phyloP scores from a whole-genome alignment of 2,113 vertebrate genomes.

The Spheniscus mendiculus region DNA sequence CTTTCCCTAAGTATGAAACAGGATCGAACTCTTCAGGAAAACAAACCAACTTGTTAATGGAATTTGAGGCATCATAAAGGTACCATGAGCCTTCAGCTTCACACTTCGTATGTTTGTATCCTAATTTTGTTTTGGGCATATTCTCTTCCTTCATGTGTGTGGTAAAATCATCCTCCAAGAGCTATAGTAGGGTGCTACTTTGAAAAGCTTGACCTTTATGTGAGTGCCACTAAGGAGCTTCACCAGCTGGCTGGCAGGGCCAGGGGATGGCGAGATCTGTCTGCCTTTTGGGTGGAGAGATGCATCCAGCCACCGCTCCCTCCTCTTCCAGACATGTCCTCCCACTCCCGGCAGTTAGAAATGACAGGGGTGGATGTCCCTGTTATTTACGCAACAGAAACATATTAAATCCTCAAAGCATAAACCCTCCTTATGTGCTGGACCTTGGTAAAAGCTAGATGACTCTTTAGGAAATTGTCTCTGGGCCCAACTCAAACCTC shows the following conservation, averaged over 20 bases:
- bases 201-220: neutral
- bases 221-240: neutral
- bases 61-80: neutral
- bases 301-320: accelerated
- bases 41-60: neutral
- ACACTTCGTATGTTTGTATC: neutral
- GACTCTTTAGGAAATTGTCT: neutral
- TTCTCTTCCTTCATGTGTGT: neutral
- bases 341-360: neutral
- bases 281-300: neutral
- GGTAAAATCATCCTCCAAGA: neutral
- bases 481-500: neutral
- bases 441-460: neutral
- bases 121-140: neutral
- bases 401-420: neutral
- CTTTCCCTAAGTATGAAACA: neutral
- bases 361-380: accelerated
- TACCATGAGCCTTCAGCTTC: neutral
- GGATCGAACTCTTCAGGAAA: neutral
- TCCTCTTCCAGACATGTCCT: neutral
- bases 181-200: accelerated
- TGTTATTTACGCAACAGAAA: neutral
- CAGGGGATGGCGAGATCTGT: neutral
- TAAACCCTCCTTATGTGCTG: neutral
- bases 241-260: neutral